A percentile compares a stretch with the other conserved stretches of the same genome.
Evolutionary conservation across 2,113 vertebrate species (phyloP).

Genomic region (Phaethon lepturus): DNA sequence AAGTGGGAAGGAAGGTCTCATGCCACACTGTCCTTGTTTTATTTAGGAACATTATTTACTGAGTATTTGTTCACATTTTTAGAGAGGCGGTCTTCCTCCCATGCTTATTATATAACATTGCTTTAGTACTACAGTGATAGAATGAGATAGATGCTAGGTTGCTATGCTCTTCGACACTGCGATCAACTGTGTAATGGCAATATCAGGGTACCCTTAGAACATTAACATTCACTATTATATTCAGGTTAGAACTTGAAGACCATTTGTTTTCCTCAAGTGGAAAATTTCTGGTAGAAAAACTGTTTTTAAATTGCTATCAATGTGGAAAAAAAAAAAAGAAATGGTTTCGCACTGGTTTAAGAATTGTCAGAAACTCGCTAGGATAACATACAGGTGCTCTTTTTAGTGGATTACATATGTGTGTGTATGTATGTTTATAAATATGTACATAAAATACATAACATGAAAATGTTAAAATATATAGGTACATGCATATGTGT

Average conservation of each 20-base stretch:
- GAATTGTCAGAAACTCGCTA: background rate
- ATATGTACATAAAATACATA: background rate
- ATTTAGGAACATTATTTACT: background rate
- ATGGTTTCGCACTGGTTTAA: background rate
- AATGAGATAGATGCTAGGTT: background rate
- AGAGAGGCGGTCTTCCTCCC: background rate
- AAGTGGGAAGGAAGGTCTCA: background rate
- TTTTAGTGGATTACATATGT: background rate
- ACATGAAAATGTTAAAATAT: background rate
- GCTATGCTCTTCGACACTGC: accelerated
- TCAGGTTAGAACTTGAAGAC: background rate
- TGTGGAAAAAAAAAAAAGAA: accelerated
- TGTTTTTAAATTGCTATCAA: background rate
- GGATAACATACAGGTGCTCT: accelerated
- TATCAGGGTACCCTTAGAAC: background rate
- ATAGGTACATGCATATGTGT: background rate
- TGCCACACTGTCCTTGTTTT: background rate
- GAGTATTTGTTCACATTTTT: background rate
- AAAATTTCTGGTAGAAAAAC: background rate
- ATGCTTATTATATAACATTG: background rate
- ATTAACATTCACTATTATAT: background rate
- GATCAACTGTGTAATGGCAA: background rate
- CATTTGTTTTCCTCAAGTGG: background rate
- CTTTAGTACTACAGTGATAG: background rate
- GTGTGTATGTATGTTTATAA: background rate